Evolutionary conservation across 2,888 invertebrate genomes (phyloP), one percentile per base, ranked within the genome.

Genomic region (Tridacna gigas): DNA sequence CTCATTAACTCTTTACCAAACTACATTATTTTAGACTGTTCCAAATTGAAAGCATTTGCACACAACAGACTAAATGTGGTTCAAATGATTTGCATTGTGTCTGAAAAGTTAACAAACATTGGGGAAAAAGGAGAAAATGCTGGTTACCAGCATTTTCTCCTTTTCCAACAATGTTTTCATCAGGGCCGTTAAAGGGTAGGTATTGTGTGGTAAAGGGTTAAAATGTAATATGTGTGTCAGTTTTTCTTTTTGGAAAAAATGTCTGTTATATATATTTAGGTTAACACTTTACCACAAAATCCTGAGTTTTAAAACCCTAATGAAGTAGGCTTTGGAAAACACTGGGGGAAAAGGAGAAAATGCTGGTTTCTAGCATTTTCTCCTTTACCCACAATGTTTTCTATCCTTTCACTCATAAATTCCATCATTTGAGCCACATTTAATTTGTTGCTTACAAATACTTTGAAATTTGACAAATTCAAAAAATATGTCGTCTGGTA

Each of bases 121-220:
- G 37, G 2, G 37, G 37, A 37, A 37, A 37, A 37, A 37, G 37
- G 37, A 37, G 37, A 37, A 37, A 37, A 4, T 37, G 37, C 7
- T 37, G 3, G 15, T 51, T 51, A 51, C 15, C 12, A 51, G 51
- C 51, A 51, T 13, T 51, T 51, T 51, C 51, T 51, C 51, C 51
- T 51, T 51, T 51, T 51, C 12, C 15, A 51, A 51, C 51, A 51
- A 51, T 11, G 51, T 13, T 51, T 51, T 51, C 51, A 51, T 11
- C n/a, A 61, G 22, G n/a, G 61, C 13, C 61, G 61, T 61, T n/a
- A 12, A 61, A 61, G n/a, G 12, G 61, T 61, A n/a, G 12, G 13
- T n/a, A 61, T 61, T n/a, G n/a, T 61, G n/a, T 61, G 61, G 61
- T 12, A 61, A 61, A 61, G 13, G 51, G 51, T 51, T 51, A 51